Conservation (phyloP, 2,113 vertebrate species). For the Gavialis gangeticus region DNA sequence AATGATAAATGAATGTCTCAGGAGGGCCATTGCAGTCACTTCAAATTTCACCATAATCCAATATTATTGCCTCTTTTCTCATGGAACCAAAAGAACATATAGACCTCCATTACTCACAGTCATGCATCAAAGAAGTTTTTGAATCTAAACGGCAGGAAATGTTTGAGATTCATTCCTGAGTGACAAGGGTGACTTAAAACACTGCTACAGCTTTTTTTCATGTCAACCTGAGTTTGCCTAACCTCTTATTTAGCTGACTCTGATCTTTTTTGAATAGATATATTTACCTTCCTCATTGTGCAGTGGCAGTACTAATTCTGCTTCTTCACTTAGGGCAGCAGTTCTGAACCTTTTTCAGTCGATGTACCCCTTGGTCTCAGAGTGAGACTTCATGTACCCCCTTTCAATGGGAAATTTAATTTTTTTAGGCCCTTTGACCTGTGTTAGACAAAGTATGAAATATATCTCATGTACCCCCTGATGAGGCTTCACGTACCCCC, state of each 20-base stretch:
- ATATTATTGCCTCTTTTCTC: not conserved
- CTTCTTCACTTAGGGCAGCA: no score
- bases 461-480: no score
- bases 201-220: not conserved
- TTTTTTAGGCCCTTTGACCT: no score
- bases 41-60: constrained; percentile 57
- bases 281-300: not conserved
- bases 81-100: constrained; percentile 9
- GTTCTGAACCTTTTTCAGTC: no score
- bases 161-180: not conserved
- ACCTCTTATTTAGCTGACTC: not conserved
- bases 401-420: no score
- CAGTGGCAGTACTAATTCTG: not conserved
- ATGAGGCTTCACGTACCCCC: no score
- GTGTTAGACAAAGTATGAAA: no score
- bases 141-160: not conserved
- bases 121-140: not conserved
- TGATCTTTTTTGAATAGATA: no score
- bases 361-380: no score
- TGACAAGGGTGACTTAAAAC: not conserved
- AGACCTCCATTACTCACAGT: not conserved
- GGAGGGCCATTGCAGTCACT: constrained; percentile 56
- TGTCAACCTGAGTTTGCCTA: not conserved
- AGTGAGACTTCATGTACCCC: no score
- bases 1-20: constrained; percentile 59